phyloP scores from a whole-genome alignment of 2,888 invertebrate genomes.

The Stomorhina lunata region DNA sequence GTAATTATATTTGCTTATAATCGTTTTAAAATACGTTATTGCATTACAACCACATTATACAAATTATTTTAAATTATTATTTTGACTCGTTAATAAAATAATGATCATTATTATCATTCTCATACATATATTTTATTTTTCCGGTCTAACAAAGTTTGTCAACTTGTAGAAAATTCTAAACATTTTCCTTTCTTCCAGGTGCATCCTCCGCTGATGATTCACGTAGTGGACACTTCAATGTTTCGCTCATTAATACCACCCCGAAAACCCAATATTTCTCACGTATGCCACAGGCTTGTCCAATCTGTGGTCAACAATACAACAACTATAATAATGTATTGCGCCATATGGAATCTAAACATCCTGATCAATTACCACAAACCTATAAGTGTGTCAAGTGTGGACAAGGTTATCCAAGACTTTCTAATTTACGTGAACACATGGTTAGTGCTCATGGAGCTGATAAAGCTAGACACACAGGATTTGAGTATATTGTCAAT shows the following conservation, averaged over 20 bases:
- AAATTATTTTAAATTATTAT: too few relatives aligned
- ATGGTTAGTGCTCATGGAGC: conserved; percentile 78
- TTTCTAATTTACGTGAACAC: conserved; percentile 79
- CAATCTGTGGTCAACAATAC: conserved; percentile 79
- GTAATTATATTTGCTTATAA: too few relatives aligned
- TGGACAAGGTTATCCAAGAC: conserved; percentile 78
- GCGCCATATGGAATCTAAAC: conserved; percentile 80
- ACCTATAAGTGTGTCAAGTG: conserved; percentile 79
- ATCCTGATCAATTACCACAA: conserved; percentile 79
- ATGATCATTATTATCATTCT: too few relatives aligned
- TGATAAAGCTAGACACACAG: conserved; percentile 75
- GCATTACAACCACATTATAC: too few relatives aligned
- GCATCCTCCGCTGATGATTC: conserved; percentile 74
- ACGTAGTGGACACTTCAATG: conserved; percentile 68
- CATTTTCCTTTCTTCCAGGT: conserved; percentile 61
- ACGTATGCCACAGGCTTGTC: conserved; percentile 79
- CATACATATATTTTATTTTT: too few relatives aligned
- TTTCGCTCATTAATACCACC: conserved; percentile 57
- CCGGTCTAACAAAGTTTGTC: too few relatives aligned
- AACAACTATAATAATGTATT: conserved; percentile 80
- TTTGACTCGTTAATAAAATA: too few relatives aligned
- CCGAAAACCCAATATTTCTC: conserved; percentile 78
- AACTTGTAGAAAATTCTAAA: background rate
- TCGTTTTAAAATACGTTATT: too few relatives aligned
- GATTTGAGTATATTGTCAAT: conserved; percentile 78